Evolutionary conservation across 2,888 invertebrate genomes (phyloP), one percentile per base, ranked within the genome.

Genomic region (Dioctria linearis): DNA sequence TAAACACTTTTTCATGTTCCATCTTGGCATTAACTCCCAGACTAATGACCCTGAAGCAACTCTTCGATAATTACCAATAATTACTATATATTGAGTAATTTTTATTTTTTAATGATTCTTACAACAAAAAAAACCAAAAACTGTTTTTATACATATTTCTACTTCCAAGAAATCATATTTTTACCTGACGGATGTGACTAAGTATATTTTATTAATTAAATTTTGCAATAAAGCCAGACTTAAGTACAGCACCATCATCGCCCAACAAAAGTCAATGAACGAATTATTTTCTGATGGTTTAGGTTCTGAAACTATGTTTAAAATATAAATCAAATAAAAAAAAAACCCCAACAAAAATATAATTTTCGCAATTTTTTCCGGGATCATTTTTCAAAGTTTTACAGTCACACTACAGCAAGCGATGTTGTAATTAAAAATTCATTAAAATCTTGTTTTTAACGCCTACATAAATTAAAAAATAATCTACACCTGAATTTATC

Each of bases 261-360:
- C 39, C 11, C 25, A 66, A 49, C 46, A 69, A 8, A 69, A 69
- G 69, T 69, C 69, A 69, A 69, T 51, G 69, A 46, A 49, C 49
- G 25, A 25, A 5, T 69, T 11, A 25, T 25, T 25, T 25, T 0
- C 3, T n/a, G n/a, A 54, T 54, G 6, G 39, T 9, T 5, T 49
- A 69, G 49, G 11, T 25, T 5, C 9, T 69, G 9, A 25, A 3
- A 11, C 46, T 46, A 39, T 69, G 4, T 69, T 5, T 51, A 11
- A 54, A 51, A 49, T 11, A 46, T 37, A 54, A 51, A 46, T 46
- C 9, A 25, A 67, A 9, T 11, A n/a, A 8, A n/a, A 11, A 54
- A 54, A 6, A 11, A n/a, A n/a, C n/a, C n/a, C 6, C 54, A 0
- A 54, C 4, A 49, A 51, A 69, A 25, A 25, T 25, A 25, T 25